Evolutionary conservation across 2,888 invertebrate species (phyloP).

Genomic region (Cryptophagus acutangulus): DNA sequence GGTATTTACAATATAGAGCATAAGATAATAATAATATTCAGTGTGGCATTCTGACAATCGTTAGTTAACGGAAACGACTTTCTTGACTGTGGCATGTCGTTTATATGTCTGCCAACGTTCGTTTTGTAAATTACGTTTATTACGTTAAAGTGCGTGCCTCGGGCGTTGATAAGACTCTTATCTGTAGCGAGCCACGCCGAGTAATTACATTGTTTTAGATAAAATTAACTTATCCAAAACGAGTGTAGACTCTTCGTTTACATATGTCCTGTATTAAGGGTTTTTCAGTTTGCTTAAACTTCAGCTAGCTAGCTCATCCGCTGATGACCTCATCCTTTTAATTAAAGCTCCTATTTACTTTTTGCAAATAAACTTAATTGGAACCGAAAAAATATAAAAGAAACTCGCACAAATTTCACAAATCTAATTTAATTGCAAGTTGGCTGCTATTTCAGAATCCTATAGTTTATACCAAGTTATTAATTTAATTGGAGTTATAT

Average conservation of each 20-base stretch:
- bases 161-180: slow-evolving; percentile 41
- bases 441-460: too few species aligned
- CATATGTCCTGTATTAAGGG: slow-evolving; percentile 24
- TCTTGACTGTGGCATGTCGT: slow-evolving; percentile 27
- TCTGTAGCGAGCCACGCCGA: slow-evolving; percentile 37
- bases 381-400: background rate
- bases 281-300: slow-evolving; percentile 1
- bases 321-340: slow-evolving; percentile 1
- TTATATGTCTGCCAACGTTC: slow-evolving; percentile 38
- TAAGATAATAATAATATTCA: slow-evolving; percentile 19
- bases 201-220: slow-evolving; percentile 43
- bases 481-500: too few species aligned
- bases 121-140: slow-evolving; percentile 43
- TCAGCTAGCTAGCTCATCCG: background rate
- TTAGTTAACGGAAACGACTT: slow-evolving; percentile 29
- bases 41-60: slow-evolving; percentile 17
- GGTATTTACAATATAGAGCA: too few species aligned
- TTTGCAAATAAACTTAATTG: background rate
- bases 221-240: slow-evolving; percentile 42
- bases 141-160: slow-evolving; percentile 42
- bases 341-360: background rate
- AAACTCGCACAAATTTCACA: too few species aligned
- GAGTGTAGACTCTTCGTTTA: slow-evolving; percentile 34
- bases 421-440: background rate
- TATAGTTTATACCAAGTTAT: too few species aligned